phyloP scores from a whole-genome alignment of 2,888 invertebrate species.

The Cartodere bifasciata region DNA sequence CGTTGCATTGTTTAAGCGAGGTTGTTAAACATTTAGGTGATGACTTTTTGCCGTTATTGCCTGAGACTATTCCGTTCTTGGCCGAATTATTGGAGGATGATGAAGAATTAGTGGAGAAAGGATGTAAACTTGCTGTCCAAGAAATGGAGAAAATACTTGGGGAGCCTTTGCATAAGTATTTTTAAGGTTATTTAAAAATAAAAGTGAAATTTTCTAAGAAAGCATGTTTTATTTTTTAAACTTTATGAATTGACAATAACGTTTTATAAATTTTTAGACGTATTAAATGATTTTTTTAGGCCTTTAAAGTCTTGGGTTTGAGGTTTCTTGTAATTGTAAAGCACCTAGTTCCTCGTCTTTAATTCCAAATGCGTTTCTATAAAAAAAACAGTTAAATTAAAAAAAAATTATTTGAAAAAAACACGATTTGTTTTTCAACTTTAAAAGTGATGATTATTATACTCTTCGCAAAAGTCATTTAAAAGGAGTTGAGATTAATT shows the following conservation, averaged over 20 bases:
- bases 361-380: conserved; percentile 31
- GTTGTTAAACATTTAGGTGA: conserved; percentile 76
- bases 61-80: conserved; percentile 88
- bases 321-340: no score
- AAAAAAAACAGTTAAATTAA: conserved; percentile 20
- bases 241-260: no score
- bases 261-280: no score
- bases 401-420: conserved; percentile 8
- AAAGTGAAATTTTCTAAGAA: conserved; percentile 1
- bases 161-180: conserved; percentile 82
- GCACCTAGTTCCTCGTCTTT: conserved; percentile 33
- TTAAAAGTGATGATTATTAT: no score
- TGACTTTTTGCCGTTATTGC: conserved; percentile 76
- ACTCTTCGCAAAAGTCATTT: no score
- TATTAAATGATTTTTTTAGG: no score
- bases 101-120: conserved; percentile 66
- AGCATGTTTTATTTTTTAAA: conserved; percentile 1
- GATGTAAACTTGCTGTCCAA: conserved; percentile 66
- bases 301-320: no score
- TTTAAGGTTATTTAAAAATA: conserved; percentile 35
- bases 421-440: conserved; percentile 4
- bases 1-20: conserved; percentile 60
- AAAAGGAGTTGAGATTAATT: conserved; percentile 49
- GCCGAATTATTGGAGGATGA: conserved; percentile 89
- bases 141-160: conserved; percentile 78